Evolutionary conservation across 1,140 invertebrate species (phyloP).

Genomic region (Pseudomyrmex gracilis): DNA sequence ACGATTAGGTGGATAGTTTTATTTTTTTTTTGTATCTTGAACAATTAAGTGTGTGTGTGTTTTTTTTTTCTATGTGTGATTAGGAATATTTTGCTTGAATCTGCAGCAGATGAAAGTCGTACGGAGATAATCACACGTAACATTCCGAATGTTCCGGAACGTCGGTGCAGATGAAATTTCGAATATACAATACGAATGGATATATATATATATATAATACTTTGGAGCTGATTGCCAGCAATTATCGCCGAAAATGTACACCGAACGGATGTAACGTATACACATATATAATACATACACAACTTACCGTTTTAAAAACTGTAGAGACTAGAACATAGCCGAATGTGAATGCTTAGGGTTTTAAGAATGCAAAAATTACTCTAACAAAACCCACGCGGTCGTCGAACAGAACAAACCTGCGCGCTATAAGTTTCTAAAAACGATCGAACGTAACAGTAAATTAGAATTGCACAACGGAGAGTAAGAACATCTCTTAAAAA

Average conservation of each 20-base stretch:
- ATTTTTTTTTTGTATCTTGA: constrained; percentile 38
- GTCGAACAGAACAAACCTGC: constrained; percentile 51
- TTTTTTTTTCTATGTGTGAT: constrained; percentile 27
- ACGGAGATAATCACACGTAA: background rate
- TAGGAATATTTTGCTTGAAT: constrained; percentile 48
- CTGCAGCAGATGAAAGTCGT: constrained; percentile 29
- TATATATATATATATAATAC: constrained; percentile 15
- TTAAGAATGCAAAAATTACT: background rate
- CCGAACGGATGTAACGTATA: constrained; percentile 6
- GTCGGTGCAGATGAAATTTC: constrained; percentile 1
- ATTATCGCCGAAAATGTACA: constrained; percentile 29
- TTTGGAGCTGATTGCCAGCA: constrained; percentile 17
- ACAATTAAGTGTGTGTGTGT: constrained; percentile 25
- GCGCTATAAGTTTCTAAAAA: constrained; percentile 23
- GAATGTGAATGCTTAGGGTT: constrained; percentile 62
- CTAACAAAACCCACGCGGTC: constrained; percentile 14
- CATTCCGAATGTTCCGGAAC: background rate
- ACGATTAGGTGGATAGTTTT: constrained; percentile 46
- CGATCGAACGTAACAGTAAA: constrained; percentile 32
- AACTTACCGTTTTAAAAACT: constrained; percentile 58
- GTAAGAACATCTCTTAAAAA: constrained; percentile 29
- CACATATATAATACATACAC: constrained; percentile 32
- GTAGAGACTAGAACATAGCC: constrained; percentile 74
- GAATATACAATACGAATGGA: constrained; percentile 3
- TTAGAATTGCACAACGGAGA: constrained; percentile 29